Evolutionary conservation across 2,888 invertebrate genomes (phyloP), one percentile per base, ranked within the genome.

Genomic region (Drosophila mimetica): DNA sequence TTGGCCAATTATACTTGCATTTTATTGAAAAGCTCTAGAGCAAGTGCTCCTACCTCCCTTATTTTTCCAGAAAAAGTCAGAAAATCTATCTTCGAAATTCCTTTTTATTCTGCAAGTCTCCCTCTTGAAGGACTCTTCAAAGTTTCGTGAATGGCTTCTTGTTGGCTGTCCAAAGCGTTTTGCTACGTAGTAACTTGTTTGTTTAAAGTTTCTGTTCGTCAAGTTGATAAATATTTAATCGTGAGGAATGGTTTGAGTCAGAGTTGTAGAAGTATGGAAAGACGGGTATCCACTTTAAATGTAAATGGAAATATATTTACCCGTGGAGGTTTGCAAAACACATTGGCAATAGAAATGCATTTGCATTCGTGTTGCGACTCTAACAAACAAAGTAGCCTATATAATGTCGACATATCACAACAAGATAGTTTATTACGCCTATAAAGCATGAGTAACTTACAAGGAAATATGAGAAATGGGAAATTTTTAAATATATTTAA

Each of bases 221-320:
- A 50, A 57, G 57, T 67, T 66, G 55, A 67, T 64, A 64, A 64
- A 64, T 64, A 64, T 64, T 64, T 63, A 64, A 64, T 64, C 64
- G 64, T 50, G 63, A 51, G 25, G 25, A 32, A 22, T 28, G 64
- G 63, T 14, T 20, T 16, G 50, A 28, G 42, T 47, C 4, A 4
- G 22, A 13, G 48, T 7, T n/a, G 20, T 18, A 34, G 37, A 20
- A 34, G 25, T 14, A 44, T 18, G 39, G 51, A 22, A 36, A 44
- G 20, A 63, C 63, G 20, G 18, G 25, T 47, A 61, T 63, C 63
- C 37, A 61, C 37, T 61, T 42, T 6, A 39, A 39, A 60, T 61
- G 46, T 22, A 61, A 61, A 61, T 61, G 46, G 22, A 60, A 61
- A 61, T 60, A 25, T 25, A 25, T 25, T 25, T 25, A 37, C 46